Evolutionary conservation across 2,797 vertebrate species (phyloP).

Genomic region (Cyclura pinguis): DNA sequence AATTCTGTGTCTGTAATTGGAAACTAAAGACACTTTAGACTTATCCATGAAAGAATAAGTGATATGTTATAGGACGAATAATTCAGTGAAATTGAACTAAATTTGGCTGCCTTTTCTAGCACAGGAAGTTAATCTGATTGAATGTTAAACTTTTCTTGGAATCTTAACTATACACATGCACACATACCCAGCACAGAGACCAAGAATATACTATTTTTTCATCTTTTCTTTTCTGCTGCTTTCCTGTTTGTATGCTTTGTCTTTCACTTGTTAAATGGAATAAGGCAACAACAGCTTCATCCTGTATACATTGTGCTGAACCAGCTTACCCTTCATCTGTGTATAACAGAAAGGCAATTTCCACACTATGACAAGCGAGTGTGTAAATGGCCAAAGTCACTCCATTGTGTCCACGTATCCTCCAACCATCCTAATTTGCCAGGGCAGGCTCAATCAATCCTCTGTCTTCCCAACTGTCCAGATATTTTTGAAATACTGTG

Average conservation of each 20-base stretch:
- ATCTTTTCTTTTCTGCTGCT: not conserved
- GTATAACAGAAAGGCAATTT: not conserved
- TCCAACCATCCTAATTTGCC: too few species aligned
- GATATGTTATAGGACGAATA: not conserved
- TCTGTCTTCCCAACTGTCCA: too few species aligned
- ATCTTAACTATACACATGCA: not conserved
- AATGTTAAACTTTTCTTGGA: not conserved
- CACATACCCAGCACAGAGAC: not conserved
- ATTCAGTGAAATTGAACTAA: not conserved
- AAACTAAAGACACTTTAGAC: not conserved
- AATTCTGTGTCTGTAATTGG: not conserved
- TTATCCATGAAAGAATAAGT: not conserved
- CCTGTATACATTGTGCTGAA: not conserved
- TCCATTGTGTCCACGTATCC: too few species aligned
- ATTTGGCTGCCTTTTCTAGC: constrained; percentile 3
- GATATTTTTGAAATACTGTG: too few species aligned
- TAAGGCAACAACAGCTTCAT: not conserved
- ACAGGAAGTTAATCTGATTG: not conserved
- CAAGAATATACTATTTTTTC: not conserved
- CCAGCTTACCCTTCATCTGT: not conserved
- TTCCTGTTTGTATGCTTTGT: not conserved
- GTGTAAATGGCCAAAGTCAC: too few species aligned
- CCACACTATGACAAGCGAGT: too few species aligned
- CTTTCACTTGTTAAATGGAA: not conserved
- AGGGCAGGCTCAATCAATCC: too few species aligned